phyloP scores from a whole-genome alignment of 2,797 vertebrate species.

The Alectoris magna region DNA sequence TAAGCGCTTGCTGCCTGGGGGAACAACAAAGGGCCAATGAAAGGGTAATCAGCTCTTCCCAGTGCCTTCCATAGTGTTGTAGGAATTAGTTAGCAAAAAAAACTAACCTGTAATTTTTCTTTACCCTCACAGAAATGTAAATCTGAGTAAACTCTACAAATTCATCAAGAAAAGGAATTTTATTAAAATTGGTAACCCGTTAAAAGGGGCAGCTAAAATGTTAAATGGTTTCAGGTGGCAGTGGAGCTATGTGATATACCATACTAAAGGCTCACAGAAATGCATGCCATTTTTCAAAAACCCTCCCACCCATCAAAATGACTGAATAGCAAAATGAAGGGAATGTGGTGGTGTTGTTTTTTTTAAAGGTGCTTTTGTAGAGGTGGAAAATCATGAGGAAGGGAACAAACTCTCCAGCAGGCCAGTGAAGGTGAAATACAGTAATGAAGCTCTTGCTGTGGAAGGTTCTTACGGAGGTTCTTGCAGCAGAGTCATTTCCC shows the following conservation, averaged over 20 bases:
- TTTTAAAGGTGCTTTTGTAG: neutral
- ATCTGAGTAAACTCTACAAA: neutral
- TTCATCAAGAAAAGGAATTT: neutral
- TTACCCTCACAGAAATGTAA: neutral
- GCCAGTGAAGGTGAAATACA: neutral
- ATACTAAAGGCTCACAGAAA: neutral
- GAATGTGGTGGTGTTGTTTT: neutral
- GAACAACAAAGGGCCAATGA: neutral
- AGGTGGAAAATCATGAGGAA: neutral
- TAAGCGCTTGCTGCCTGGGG: neutral
- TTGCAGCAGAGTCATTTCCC: neutral
- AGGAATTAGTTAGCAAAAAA: neutral
- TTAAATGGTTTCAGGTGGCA: neutral
- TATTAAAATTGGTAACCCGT: neutral
- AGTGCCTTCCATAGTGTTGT: neutral
- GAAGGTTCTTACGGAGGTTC: neutral
- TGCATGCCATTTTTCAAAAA: neutral
- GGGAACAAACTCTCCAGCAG: neutral
- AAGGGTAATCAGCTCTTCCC: neutral
- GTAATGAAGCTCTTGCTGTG: neutral
- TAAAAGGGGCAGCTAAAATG: neutral
- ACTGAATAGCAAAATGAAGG: neutral
- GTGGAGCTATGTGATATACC: neutral
- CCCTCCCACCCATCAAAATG: neutral
- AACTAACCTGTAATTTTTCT: neutral